Evolutionary conservation across 2,888 invertebrate species (phyloP), one percentile per base, ranked within the genome.

Genomic region (Coleophora deauratella): DNA sequence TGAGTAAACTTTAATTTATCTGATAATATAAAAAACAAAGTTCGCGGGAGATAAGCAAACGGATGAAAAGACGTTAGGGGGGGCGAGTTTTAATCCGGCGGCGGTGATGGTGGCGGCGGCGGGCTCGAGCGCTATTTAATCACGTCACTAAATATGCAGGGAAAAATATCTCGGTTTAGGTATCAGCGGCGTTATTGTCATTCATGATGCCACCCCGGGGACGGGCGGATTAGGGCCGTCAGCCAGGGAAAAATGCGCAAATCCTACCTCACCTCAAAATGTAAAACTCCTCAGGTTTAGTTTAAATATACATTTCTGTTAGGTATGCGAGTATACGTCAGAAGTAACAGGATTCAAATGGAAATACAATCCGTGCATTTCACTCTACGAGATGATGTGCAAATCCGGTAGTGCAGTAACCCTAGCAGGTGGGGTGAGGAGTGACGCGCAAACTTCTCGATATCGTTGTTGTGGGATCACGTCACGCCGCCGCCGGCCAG

Each of bases 131-230:
- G 71, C 28, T 37, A 31, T 82, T 82, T 84, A 82, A 82, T 82
- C 80, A 78, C 75, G 72, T 72, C 75, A 74, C 73, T 81, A 77
- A 80, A 81, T 77, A 68, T 66, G 61, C 60, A 59, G 73, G 62
- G 75, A 79, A 80, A 81, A 80, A 79, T 76, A 75, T 69, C 63
- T 59, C 59, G 62, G 68, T 52, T 62, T 64, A 74, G 68, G 70
- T 75, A 75, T 74, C 72, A 57, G 67, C 72, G 68, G 68, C 73
- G 74, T 70, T 80, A 82, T 82, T 84, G 82, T 84, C 82, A 81
- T 84, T 84, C 80, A 85, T 81, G 79, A 77, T 77, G 47, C 54
- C 51, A 45, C 50, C 36, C 35, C 45, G 48, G 38, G 43, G 52
- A 37, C 42, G 61, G 65, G 59, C 55, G 55, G 49, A 34, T 32